Evolutionary conservation across 2,797 vertebrate genomes (phyloP), one percentile per base, ranked within the genome.

Genomic region (Pachyuromys duprasi): DNA sequence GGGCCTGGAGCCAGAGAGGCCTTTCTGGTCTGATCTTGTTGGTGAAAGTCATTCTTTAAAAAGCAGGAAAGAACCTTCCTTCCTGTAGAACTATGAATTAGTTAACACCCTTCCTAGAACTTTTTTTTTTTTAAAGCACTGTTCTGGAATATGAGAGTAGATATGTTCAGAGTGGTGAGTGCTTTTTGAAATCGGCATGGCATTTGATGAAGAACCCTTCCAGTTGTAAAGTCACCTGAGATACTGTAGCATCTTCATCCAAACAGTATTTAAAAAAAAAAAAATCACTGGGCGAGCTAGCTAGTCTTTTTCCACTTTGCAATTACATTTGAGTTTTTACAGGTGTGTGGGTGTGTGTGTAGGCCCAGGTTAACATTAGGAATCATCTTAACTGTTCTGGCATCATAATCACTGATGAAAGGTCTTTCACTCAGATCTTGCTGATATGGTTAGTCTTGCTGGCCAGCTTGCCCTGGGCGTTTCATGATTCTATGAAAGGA

Each of bases 31-130:
- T 97, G 97, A 98, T 98, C 98, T 98, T 98, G 98, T 98, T 98
- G 98, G 98, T 98, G 98, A 99, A 98, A 98, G 98, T 98, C 98
- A 98, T 82, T 94, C 95, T 98, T 98, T 98, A 98, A 98, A 98
- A 98, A 97, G 97, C 98, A 98, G 98, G 98, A 98, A 98, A 98
- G 97, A 97, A 96, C 96, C 96, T 98, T 98, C 98, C 98, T 98
- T 98, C 98, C 98, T 98, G 97, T 95, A 97, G 96, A 98, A 97
- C 93, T 95, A 80, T 97, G 96, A 98, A 98, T 97, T 96, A 98
- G 98, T 97, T 98, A 98, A 98, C 98, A 98, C 98, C 98, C 98
- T 98, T 98, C 98, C 98, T 98, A 98, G 90, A 97, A 98, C 98
- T 98, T 97, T 98, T 98, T 98, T 98, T 39, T 4, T 98, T 98